Evolutionary conservation across 2,888 invertebrate genomes (phyloP).

Genomic region (Endotricha flammealis): DNA sequence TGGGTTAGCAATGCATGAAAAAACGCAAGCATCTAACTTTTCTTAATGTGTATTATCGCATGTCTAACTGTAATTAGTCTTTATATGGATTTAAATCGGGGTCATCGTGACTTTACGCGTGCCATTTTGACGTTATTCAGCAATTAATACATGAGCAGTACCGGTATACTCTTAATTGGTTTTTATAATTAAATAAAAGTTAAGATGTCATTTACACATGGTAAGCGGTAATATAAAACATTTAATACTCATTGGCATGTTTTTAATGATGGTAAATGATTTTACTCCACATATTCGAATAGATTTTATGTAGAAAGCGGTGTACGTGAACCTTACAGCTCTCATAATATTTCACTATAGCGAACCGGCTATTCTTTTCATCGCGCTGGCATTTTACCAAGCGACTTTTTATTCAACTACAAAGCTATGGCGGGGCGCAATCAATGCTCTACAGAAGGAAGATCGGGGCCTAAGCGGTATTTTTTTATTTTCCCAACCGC

Average conservation of each 20-base stretch:
- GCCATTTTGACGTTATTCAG: background rate
- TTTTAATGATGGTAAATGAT: too few relatives aligned
- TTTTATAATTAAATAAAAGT: background rate
- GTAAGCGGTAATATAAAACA: background rate
- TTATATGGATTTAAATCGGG: background rate
- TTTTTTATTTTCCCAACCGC: constrained; percentile 46
- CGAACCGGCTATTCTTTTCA: constrained; percentile 58
- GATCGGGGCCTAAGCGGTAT: constrained; percentile 48
- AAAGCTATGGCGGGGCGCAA: constrained; percentile 58
- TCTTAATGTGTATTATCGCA: background rate
- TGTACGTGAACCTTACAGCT: constrained; percentile 37
- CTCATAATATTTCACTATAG: constrained; percentile 55
- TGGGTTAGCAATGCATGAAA: background rate
- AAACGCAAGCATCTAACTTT: background rate
- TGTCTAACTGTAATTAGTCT: background rate
- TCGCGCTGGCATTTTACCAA: constrained; percentile 69
- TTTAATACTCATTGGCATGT: too few relatives aligned
- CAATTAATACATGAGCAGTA: constrained; percentile 8
- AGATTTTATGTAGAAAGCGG: constrained; percentile 23
- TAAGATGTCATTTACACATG: background rate
- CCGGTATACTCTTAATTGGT: too few relatives aligned
- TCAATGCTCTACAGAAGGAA: constrained; percentile 60
- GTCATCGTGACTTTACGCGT: background rate
- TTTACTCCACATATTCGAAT: too few relatives aligned
- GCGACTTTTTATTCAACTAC: constrained; percentile 64